Conservation (phyloP, 2,797 vertebrate species). For the Lepilemur septentrionalis region DNA sequence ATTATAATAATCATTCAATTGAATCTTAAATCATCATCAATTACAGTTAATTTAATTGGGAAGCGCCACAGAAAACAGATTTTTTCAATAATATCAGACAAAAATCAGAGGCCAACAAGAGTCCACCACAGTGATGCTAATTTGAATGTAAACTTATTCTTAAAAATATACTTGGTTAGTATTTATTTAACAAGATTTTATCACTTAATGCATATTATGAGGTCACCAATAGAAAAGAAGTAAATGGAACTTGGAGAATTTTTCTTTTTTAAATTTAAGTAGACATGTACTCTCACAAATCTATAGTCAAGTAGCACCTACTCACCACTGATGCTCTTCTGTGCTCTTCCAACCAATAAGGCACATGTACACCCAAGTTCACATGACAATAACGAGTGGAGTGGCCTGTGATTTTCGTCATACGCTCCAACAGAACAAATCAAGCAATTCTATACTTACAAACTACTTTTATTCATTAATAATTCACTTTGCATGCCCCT, state of each 20-base stretch:
- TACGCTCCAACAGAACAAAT: not conserved
- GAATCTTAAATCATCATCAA: slow-evolving; percentile 9
- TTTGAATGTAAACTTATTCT: not conserved
- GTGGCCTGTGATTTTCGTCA: slow-evolving; percentile 19
- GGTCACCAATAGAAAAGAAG: not conserved
- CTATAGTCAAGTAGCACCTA: not conserved
- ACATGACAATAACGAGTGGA: not conserved
- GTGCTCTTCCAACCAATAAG: not conserved
- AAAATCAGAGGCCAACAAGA: not conserved
- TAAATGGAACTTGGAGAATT: not conserved
- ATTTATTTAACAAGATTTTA: not conserved
- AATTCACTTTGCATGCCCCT: not conserved
- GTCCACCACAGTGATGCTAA: not conserved
- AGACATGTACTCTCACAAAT: not conserved
- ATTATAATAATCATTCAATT: not conserved
- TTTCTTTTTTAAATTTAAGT: not conserved
- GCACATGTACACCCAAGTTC: not conserved
- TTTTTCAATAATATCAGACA: slow-evolving; percentile 12
- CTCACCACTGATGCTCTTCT: not conserved
- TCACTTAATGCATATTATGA: not conserved
- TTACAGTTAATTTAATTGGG: not conserved
- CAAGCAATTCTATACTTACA: not conserved
- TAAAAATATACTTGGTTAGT: not conserved
- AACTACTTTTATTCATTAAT: not conserved
- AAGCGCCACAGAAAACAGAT: not conserved